Evolutionary conservation across 2,113 vertebrate genomes (phyloP).

Genomic region (Sebastes fasciatus): DNA sequence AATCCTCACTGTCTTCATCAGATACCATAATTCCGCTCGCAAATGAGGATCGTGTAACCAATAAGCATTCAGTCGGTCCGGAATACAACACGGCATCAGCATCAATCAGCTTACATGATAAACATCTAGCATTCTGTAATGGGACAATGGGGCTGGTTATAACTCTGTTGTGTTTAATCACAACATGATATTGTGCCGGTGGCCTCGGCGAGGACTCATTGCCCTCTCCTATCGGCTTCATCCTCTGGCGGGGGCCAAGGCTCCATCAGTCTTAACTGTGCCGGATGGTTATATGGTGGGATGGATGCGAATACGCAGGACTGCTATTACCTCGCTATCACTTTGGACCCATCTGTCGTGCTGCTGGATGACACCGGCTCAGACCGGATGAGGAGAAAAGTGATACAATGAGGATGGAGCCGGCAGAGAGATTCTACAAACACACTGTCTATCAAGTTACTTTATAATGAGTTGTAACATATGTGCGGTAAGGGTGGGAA

Average conservation of each 20-base stretch:
- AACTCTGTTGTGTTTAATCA: slow-evolving; percentile 58
- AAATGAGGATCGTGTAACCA: slow-evolving; percentile 44
- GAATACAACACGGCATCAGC: slow-evolving; percentile 46
- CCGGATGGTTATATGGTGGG: slow-evolving; percentile 50
- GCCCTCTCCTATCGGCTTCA: slow-evolving; percentile 65
- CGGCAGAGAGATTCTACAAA: slow-evolving; percentile 1
- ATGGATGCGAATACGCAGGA: slow-evolving; percentile 43
- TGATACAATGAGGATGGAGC: background rate
- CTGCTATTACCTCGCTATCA: slow-evolving; percentile 67
- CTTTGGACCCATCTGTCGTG: slow-evolving; percentile 48
- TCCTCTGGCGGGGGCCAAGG: slow-evolving; percentile 55
- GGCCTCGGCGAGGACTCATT: slow-evolving; percentile 54
- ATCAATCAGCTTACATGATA: slow-evolving; percentile 49
- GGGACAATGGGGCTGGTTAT: slow-evolving; percentile 14
- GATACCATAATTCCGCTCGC: slow-evolving; percentile 59
- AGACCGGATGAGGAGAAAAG: slow-evolving; percentile 9
- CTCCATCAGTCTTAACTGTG: slow-evolving; percentile 75
- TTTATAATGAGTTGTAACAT: background rate
- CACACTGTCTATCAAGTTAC: background rate
- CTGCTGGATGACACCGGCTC: slow-evolving; percentile 49
- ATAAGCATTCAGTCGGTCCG: slow-evolving; percentile 41
- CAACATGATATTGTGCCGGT: slow-evolving; percentile 50
- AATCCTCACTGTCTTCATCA: slow-evolving; percentile 49
- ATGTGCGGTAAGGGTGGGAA: background rate
- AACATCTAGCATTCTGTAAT: slow-evolving; percentile 50